Evolutionary conservation across 1,140 invertebrate genomes (phyloP).

Genomic region (Zaprionus inermis): DNA sequence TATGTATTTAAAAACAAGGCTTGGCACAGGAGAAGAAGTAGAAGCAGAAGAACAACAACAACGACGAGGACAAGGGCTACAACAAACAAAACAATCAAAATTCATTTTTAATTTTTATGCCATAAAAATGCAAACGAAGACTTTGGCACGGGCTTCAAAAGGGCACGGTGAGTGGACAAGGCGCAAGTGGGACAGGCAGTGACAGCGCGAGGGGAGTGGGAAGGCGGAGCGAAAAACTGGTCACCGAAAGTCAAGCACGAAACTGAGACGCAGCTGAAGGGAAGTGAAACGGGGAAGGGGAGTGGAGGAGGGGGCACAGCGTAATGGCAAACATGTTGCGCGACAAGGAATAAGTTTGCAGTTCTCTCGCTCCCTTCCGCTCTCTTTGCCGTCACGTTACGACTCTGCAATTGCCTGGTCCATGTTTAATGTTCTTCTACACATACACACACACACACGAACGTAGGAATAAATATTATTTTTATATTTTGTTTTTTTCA

Average conservation of each 20-base stretch:
- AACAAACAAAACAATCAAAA: slow-evolving; percentile 78
- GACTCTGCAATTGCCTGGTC: slow-evolving; percentile 50
- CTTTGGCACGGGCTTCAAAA: slow-evolving; percentile 8
- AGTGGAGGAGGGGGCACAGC: not conserved
- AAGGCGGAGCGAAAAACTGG: slow-evolving; percentile 36
- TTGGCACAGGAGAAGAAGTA: slow-evolving; percentile 21
- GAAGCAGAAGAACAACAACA: slow-evolving; percentile 26
- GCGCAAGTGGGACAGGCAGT: not conserved
- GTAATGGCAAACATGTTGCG: slow-evolving; percentile 53
- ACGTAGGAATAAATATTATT: slow-evolving; percentile 7
- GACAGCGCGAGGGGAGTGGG: not conserved
- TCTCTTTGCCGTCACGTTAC: slow-evolving; percentile 34
- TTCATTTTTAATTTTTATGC: slow-evolving; percentile 82
- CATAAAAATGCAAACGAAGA: slow-evolving; percentile 81
- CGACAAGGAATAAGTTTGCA: slow-evolving; percentile 53
- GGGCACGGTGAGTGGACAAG: not conserved
- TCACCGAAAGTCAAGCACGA: slow-evolving; percentile 65
- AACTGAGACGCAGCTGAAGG: slow-evolving; percentile 18
- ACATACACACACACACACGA: not conserved
- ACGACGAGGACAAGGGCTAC: slow-evolving; percentile 40
- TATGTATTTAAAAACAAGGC: slow-evolving; percentile 12
- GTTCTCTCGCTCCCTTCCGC: not conserved
- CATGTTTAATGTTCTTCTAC: slow-evolving; percentile 61
- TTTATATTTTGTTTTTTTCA: slow-evolving; percentile 14
- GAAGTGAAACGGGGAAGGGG: not conserved